These are phyloP conservation scores for Phyllotis vaccarum DNA, from an alignment of 2,797 vertebrate genomes.

Conservation along the genomic window DNA sequence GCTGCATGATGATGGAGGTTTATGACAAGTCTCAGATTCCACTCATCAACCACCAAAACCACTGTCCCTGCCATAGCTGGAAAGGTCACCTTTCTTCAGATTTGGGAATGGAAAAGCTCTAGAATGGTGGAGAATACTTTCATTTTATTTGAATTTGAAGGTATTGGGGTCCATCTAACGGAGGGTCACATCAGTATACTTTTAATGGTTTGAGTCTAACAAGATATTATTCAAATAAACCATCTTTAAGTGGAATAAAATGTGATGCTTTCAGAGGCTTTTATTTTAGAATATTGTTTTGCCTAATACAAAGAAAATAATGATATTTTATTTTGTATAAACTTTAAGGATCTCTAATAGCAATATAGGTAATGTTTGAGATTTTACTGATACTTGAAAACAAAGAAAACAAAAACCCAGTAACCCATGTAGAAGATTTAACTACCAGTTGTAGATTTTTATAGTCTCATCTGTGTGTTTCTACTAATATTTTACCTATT, in stretches of 20 bases:
- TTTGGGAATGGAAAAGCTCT: not conserved
- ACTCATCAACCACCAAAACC: conserved; percentile 20
- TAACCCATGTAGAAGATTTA: not conserved
- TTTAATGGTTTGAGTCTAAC: not conserved
- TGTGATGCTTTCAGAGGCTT: not conserved
- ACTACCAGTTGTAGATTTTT: not conserved
- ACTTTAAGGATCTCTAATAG: not conserved
- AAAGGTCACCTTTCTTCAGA: conserved; percentile 68
- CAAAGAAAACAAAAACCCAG: not conserved
- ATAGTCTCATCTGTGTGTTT: not conserved
- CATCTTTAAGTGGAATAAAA: conserved; percentile 32
- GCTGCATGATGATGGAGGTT: conserved; percentile 62
- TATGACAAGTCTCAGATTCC: conserved; percentile 58
- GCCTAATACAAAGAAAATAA: not conserved
- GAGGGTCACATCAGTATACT: not conserved
- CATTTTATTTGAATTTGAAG: not conserved
- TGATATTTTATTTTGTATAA: not conserved
- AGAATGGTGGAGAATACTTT: not conserved
- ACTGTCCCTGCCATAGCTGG: conserved; percentile 61
- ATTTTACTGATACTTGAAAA: not conserved
- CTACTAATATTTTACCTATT: not conserved
- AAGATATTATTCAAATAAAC: not conserved
- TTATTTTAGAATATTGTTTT: not conserved
- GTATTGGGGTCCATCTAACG: not conserved
- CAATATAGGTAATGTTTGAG: not conserved